phyloP scores from a whole-genome alignment of 2,113 vertebrate species.

The Neotragus moschatus region DNA sequence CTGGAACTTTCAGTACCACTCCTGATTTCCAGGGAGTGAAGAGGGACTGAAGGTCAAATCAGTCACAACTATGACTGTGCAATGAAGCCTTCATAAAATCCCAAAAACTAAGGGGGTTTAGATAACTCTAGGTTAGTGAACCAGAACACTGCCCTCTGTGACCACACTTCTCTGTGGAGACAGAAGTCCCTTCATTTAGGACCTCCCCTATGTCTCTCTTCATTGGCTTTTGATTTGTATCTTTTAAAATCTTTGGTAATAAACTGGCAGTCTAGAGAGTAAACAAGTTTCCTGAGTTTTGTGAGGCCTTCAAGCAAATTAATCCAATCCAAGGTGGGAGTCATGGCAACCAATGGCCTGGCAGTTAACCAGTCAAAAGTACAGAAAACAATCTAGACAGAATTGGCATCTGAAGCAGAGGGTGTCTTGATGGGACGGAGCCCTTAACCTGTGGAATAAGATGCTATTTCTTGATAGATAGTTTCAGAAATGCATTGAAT shows the following conservation, averaged over 20 bases:
- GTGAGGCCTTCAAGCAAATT: not conserved
- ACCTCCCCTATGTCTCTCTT: not conserved
- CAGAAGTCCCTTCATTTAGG: not conserved
- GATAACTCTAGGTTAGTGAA: not conserved
- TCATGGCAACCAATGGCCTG: not conserved
- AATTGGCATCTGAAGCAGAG: not conserved
- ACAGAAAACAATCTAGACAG: not conserved
- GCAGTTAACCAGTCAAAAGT: not conserved
- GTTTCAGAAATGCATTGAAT: not conserved
- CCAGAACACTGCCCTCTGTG: not conserved
- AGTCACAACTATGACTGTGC: not conserved
- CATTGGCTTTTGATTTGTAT: not conserved
- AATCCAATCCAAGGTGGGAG: not conserved
- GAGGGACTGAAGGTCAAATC: not conserved
- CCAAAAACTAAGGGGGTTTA: not conserved
- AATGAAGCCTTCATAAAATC: not conserved
- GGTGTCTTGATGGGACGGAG: not conserved
- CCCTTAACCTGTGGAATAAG: not conserved
- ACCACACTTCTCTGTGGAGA: too few species aligned
- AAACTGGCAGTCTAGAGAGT: not conserved
- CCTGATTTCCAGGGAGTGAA: not conserved
- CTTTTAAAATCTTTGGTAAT: not conserved
- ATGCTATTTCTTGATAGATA: not conserved
- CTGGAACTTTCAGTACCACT: not conserved
- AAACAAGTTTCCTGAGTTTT: not conserved